Conservation (phyloP, 2,888 invertebrate genomes). For the Mermis nigrescens region DNA sequence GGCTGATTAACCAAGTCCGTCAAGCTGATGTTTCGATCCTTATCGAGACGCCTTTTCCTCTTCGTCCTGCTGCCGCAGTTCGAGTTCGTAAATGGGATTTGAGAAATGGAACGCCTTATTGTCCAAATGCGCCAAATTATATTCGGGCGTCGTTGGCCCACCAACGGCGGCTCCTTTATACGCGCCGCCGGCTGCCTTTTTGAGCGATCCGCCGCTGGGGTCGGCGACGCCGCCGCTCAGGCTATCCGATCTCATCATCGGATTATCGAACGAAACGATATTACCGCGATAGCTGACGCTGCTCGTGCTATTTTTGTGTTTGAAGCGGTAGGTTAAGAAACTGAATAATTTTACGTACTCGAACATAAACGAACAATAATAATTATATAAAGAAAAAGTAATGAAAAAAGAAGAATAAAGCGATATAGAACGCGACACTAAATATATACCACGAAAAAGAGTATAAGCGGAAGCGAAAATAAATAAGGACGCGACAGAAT, state of each 20-base stretch:
- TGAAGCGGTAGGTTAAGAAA: too few relatives aligned
- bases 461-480: too few relatives aligned
- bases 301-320: conserved; percentile 21
- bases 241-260: neutral
- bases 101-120: conserved; percentile 56
- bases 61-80: conserved; percentile 12
- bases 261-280: conserved; percentile 26
- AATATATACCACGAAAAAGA: too few relatives aligned
- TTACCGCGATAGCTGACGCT: conserved; percentile 31
- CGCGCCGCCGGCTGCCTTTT: neutral
- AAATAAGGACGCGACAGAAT: too few relatives aligned
- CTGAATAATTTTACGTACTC: too few relatives aligned
- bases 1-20: too few relatives aligned
- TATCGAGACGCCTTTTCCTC: neutral
- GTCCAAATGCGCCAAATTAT: conserved; percentile 46
- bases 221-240: neutral
- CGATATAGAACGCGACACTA: too few relatives aligned
- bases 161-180: conserved; percentile 14
- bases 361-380: too few relatives aligned
- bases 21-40: too few relatives aligned
- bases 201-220: neutral
- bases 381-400: too few relatives aligned
- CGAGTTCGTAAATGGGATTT: conserved; percentile 83
- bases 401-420: too few relatives aligned
- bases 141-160: conserved; percentile 20